phyloP scores from a whole-genome alignment of 2,113 vertebrate genomes.

The Campylomormyrus numenius region DNA sequence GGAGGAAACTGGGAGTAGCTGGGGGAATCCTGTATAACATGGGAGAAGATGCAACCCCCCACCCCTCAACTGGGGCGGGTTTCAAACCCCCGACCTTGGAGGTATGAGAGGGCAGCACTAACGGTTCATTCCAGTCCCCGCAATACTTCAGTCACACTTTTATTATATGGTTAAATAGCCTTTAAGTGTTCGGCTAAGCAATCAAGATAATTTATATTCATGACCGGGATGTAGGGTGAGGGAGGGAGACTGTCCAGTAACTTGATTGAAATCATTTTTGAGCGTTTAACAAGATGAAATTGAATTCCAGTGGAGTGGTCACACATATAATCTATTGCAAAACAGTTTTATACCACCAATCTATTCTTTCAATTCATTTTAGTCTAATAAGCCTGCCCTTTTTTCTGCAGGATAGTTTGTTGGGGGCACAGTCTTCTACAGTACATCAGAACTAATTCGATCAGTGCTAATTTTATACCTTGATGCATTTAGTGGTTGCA shows the following conservation, averaged over 20 bases:
- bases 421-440: neutral
- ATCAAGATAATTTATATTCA: neutral
- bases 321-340: neutral
- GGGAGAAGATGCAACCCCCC: neutral
- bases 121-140: neutral
- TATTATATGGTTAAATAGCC: neutral
- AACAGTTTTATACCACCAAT: neutral
- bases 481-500: neutral
- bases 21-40: neutral
- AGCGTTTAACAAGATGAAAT: constrained; percentile 3
- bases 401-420: neutral
- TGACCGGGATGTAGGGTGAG: neutral
- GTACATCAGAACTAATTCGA: neutral
- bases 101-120: neutral
- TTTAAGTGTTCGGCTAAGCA: neutral
- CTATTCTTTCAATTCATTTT: neutral
- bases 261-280: neutral
- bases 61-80: neutral
- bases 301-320: neutral
- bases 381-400: neutral
- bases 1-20: neutral
- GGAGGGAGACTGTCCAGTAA: neutral
- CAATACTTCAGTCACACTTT: neutral
- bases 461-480: neutral
- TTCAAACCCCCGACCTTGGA: neutral